phyloP scores from a whole-genome alignment of 2,888 invertebrate species.

The Idaea aversata region DNA sequence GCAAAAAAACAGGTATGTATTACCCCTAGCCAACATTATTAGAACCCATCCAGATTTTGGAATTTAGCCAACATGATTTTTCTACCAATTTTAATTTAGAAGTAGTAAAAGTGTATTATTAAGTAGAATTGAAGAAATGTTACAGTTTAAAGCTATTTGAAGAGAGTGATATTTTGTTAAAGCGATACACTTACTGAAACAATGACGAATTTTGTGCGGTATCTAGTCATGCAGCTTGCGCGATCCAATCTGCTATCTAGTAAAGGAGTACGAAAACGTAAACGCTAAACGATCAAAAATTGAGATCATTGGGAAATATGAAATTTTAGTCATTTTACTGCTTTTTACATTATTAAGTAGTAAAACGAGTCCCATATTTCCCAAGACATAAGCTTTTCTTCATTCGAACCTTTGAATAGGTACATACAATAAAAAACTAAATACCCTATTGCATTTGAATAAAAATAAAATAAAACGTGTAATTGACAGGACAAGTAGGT shows the following conservation, averaged over 20 bases:
- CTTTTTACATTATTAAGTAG: background rate
- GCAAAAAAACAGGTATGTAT: background rate
- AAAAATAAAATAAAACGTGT: background rate
- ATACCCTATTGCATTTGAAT: background rate
- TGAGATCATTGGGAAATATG: background rate
- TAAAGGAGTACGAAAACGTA: conserved; percentile 50
- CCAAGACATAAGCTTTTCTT: background rate
- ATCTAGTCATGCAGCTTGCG: conserved; percentile 64
- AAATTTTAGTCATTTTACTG: background rate
- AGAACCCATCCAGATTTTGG: background rate
- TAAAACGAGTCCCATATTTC: background rate
- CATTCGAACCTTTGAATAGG: background rate
- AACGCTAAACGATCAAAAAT: conserved; percentile 47
- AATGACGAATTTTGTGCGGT: conserved; percentile 57
- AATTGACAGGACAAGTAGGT: background rate
- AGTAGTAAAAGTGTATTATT: background rate
- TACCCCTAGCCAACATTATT: background rate
- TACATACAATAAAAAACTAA: background rate
- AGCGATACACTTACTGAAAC: conserved; percentile 50
- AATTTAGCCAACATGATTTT: background rate
- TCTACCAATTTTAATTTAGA: background rate
- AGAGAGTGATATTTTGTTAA: conserved; percentile 4
- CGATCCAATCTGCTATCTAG: conserved; percentile 64
- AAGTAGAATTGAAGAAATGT: background rate
- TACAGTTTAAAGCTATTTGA: background rate